These are phyloP conservation scores for Scaptomyza parva DNA, from an alignment of 2,888 invertebrate species.

Conservation along the genomic window DNA sequence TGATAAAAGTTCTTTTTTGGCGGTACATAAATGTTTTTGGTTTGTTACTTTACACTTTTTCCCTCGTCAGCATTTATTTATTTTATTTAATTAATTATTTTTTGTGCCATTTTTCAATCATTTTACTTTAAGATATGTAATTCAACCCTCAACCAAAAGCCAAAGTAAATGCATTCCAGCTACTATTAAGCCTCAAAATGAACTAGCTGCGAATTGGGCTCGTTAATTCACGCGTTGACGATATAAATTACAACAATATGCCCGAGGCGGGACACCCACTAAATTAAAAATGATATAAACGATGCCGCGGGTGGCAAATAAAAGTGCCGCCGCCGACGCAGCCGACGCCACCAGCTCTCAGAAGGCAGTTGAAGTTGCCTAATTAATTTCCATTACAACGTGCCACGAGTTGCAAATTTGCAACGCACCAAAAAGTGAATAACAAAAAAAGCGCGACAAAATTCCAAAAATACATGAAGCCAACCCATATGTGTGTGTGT, in stretches of 20 bases:
- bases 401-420: constrained; percentile 75
- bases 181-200: constrained; percentile 12
- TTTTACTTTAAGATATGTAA: background rate
- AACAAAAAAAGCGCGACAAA: constrained; percentile 23
- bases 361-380: constrained; percentile 66
- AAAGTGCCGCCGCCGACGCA: constrained; percentile 32
- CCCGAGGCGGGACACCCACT: constrained; percentile 71
- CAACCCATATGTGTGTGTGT: background rate
- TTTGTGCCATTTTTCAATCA: background rate
- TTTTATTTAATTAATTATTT: background rate
- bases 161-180: background rate
- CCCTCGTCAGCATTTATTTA: no score
- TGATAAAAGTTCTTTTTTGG: background rate
- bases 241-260: constrained; percentile 71
- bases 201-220: constrained; percentile 49
- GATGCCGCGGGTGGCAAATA: constrained; percentile 56
- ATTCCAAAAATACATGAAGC: constrained; percentile 31
- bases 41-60: background rate
- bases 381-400: constrained; percentile 82
- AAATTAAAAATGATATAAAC: constrained; percentile 81
- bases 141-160: background rate
- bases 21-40: background rate
- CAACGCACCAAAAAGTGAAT: constrained; percentile 34
- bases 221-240: constrained; percentile 67
- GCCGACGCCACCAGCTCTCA: background rate